Evolutionary conservation across 2,797 vertebrate genomes (phyloP).

Genomic region (Anabas testudineus): DNA sequence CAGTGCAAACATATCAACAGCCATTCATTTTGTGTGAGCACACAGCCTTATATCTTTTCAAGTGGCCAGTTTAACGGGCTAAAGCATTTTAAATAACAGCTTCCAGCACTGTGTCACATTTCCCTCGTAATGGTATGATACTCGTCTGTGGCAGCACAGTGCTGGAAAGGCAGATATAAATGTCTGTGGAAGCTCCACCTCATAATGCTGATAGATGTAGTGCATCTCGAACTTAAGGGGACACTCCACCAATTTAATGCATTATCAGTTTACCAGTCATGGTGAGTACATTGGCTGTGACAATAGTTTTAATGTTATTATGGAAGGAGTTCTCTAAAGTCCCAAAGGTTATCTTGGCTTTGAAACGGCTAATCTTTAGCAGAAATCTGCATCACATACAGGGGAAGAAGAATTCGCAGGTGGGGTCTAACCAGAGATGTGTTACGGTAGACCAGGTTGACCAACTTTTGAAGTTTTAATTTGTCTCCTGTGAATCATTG

Average conservation of each 20-base stretch:
- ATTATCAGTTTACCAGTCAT: neutral
- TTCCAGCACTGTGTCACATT: no score
- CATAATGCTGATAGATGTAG: neutral
- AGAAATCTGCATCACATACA: neutral
- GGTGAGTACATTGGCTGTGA: neutral
- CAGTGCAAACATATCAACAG: conserved; percentile 7
- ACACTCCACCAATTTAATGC: neutral
- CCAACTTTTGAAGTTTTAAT: no score
- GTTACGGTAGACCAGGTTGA: no score
- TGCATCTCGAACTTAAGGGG: neutral
- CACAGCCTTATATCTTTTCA: conserved; percentile 1
- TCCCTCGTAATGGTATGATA: no score
- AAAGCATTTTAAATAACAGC: conserved; percentile 21
- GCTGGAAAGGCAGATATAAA: neutral
- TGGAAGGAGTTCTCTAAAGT: neutral
- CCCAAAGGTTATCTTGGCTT: neutral
- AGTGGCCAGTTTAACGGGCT: neutral
- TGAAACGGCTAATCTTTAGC: neutral
- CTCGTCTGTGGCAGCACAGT: no score
- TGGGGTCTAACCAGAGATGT: neutral
- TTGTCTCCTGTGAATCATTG: neutral
- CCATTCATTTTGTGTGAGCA: neutral
- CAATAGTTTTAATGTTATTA: conserved; percentile 2
- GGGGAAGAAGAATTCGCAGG: neutral
- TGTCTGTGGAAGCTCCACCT: neutral